A percentile compares a stretch with the other conserved stretches of the same genome.
These are phyloP conservation scores for Temnothorax unifasciatus DNA, from an alignment of 2,888 invertebrate genomes.

Conservation along the genomic window DNA sequence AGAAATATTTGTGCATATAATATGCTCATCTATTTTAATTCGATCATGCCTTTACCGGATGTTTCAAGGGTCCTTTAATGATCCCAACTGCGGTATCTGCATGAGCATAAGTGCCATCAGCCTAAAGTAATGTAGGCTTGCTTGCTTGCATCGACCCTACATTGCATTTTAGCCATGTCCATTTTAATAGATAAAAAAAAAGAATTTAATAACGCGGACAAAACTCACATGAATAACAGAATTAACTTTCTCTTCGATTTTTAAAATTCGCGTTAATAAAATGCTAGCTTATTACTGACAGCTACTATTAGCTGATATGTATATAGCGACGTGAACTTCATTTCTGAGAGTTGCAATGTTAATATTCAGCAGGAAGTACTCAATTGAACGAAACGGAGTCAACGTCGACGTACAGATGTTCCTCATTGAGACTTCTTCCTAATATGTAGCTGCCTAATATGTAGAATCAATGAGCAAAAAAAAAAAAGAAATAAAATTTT, in stretches of 20 bases:
- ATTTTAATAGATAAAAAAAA: slow-evolving; percentile 30
- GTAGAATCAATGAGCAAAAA: not conserved
- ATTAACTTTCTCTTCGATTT: not conserved
- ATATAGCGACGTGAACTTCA: slow-evolving; percentile 24
- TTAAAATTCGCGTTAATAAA: not conserved
- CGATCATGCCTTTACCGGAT: slow-evolving; percentile 71
- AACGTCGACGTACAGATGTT: slow-evolving; percentile 31
- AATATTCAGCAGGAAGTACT: slow-evolving; percentile 41
- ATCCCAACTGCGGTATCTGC: slow-evolving; percentile 65
- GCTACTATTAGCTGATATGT: not conserved
- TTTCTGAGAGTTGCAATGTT: slow-evolving; percentile 44
- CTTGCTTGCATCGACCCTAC: slow-evolving; percentile 18
- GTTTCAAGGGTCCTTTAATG: slow-evolving; percentile 72
- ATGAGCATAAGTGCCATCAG: slow-evolving; percentile 62
- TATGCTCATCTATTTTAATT: slow-evolving; percentile 65
- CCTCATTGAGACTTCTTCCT: slow-evolving; percentile 39
- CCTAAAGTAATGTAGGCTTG: slow-evolving; percentile 57
- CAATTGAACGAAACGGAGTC: slow-evolving; percentile 49
- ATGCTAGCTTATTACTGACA: not conserved
- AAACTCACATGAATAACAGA: not conserved
- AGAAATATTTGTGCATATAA: slow-evolving; percentile 52
- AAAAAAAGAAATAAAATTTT: not conserved
- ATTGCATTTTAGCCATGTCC: slow-evolving; percentile 47
- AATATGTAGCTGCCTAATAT: not conserved
- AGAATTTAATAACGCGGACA: not conserved